Evolutionary conservation across 2,888 invertebrate genomes (phyloP).

Genomic region (Oxyteleia sp.): DNA sequence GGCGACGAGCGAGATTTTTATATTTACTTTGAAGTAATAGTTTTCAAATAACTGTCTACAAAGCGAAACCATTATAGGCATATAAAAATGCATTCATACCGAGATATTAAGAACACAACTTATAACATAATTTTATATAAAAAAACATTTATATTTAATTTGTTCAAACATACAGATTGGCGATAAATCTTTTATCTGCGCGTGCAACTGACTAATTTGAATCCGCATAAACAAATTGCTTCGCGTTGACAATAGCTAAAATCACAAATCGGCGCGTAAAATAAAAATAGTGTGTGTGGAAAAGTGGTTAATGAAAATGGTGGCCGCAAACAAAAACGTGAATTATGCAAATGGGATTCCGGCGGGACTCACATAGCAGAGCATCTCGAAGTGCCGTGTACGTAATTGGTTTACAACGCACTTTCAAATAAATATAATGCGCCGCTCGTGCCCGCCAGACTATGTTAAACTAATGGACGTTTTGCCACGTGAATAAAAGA

Average conservation of each 20-base stretch:
- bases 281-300: not conserved
- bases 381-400: conserved; percentile 41
- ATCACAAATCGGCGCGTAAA: not conserved
- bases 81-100: too few species aligned
- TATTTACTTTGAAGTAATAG: too few species aligned
- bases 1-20: too few species aligned
- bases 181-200: not conserved
- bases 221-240: not conserved
- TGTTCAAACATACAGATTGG: not conserved
- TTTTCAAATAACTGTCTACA: too few species aligned
- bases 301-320: not conserved
- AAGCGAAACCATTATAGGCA: too few species aligned
- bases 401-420: conserved; percentile 38
- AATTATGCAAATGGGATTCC: conserved; percentile 1
- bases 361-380: conserved; percentile 61
- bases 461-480: not conserved
- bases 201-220: not conserved
- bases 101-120: too few species aligned
- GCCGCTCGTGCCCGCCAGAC: not conserved
- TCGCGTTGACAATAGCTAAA: too few species aligned
- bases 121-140: too few species aligned
- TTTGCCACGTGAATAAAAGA: too few species aligned
- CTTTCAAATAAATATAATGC: conserved; percentile 30
- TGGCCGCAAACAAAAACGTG: conserved; percentile 3
- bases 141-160: conserved; percentile 30